Base-by-base conservation (phyloP, 1,140 invertebrate species). In the Eubasilissa regina region DNA sequence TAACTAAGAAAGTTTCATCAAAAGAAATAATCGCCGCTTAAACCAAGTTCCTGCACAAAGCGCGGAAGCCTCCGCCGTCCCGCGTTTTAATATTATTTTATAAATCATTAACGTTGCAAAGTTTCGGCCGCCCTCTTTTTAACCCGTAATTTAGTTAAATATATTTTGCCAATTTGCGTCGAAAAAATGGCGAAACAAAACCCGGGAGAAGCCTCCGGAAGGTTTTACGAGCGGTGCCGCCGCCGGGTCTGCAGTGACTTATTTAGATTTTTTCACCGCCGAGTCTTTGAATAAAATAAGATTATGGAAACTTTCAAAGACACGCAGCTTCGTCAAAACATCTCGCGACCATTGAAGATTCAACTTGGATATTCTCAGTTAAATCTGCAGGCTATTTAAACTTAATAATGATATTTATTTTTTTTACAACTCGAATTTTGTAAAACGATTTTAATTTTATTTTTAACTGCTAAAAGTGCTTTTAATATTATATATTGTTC, bases 121-220 rank as follows among this genome's bases (percentile, higher is more conserved):
- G n/a, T 47, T 68, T 68, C 0, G n/a, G n/a, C 64, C 44, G n/a
- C 12, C 44, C 64, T 43, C 4, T 15, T 15, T 51, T 51, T 43
- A 64, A 68, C 43, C 64, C 64, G 43, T 68, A 68, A 68, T 68
- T 68, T 68, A 47, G 43, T 68, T 68, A 19, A 44, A 45, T 47
- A 68, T 68, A 68, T 68, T 68, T 68, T 44, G 64, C 44, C 64
- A 68, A 68, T 68, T 68, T 68, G 64, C 64, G 64, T 45, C 44
- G 64, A 48, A 68, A 68, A 68, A 68, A 68, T 68, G 44, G n/a
- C n/a, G 44, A 68, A 68, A 47, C 64, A 45, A 47, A 68, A n/a
- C 44, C 44, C 64, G n/a, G n/a, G 15, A 48, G 64, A 68, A 48
- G 44, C 13, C 44, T 68, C 45, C 44, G 43, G 64, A 48, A 64